Evolutionary conservation across 2,797 vertebrate species (phyloP), one percentile per base, ranked within the genome.

Genomic region (Muscicapa striata): DNA sequence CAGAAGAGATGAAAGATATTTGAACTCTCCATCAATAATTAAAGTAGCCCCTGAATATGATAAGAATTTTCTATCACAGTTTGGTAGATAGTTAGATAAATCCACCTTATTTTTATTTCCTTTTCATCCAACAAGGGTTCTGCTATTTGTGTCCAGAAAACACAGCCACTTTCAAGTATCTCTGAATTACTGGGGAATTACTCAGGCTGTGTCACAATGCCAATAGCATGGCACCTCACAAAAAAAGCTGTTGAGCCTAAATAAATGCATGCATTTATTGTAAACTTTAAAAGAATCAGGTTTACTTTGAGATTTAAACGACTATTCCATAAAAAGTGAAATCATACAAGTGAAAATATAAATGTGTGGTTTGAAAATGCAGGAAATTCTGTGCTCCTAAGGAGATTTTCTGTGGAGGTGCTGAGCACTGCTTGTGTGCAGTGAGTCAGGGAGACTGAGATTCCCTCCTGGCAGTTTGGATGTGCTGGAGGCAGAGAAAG

Each of bases 11-110:
- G 61, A 94, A 91, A 91, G 46, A 40, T 20, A 41, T 77, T 76
- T 94, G 64, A 91, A 78, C 19, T 54, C 49, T 27, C 87, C n/a
- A 73, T 92, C 63, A 87, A 84, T 89, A 92, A 92, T 64, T 69
- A 55, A 92, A 70, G 23, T 52, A 54, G 34, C n/a, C 51, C 24
- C 24, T 80, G 72, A 89, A 69, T 70, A 78, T 57, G 36, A 57
- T 19, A 92, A 40, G 48, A 48, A 6, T 83, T 90, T 51, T 41
- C 41, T 43, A 54, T 63, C 40, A 20, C 21, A 84, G 11, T 76
- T 64, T 57, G 49, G 67, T 38, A 85, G 41, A 36, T 26, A 76
- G 26, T 29, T 90, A 36, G 49, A 80, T 51, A 88, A 82, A 63
- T 52, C 7, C 30, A 68, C 38, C 27, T 80, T 68, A 48, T 79